A percentile compares a stretch with the other conserved stretches of the same genome.
Conservation (phyloP, 1,140 invertebrate genomes). For the Eumeta japonica region DNA sequence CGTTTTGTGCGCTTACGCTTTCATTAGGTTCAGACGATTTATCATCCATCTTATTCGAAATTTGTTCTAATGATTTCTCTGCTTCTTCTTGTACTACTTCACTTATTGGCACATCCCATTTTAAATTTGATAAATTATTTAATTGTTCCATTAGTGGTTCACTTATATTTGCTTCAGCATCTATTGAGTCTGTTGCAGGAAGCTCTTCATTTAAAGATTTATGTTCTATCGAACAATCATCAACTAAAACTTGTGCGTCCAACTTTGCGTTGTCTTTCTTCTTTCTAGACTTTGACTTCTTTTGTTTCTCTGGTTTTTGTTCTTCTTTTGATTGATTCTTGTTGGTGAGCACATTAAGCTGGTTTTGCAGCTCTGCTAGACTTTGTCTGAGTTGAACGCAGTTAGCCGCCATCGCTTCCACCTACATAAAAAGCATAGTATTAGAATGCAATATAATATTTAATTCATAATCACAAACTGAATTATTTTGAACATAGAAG, state of each 20-base stretch:
- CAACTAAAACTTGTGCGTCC: conserved; percentile 22
- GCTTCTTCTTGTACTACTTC: too few species aligned
- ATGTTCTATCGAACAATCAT: conserved; percentile 18
- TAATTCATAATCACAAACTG: background rate
- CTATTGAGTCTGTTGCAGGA: conserved; percentile 14
- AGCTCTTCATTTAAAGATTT: conserved; percentile 12
- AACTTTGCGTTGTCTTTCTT: conserved; percentile 29
- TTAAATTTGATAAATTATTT: too few species aligned
- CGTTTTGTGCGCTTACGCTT: too few species aligned
- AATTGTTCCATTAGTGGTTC: conserved; percentile 14
- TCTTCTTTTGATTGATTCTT: conserved; percentile 25
- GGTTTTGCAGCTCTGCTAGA: conserved; percentile 59
- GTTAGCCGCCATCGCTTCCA: conserved; percentile 61
- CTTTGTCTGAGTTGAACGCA: conserved; percentile 62
- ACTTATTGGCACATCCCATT: too few species aligned
- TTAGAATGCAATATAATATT: conserved; percentile 5
- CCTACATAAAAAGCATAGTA: conserved; percentile 25
- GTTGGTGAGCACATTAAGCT: conserved; percentile 51
- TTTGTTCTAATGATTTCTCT: too few species aligned
- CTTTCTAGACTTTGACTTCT: conserved; percentile 45
- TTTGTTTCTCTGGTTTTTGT: conserved; percentile 35
- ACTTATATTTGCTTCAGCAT: conserved; percentile 14
- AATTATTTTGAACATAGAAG: too few species aligned
- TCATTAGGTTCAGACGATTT: too few species aligned
- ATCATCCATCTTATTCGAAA: too few species aligned